Evolutionary conservation across 2,888 invertebrate species (phyloP), one percentile per base, ranked within the genome.

Genomic region (Tenthredo notha): DNA sequence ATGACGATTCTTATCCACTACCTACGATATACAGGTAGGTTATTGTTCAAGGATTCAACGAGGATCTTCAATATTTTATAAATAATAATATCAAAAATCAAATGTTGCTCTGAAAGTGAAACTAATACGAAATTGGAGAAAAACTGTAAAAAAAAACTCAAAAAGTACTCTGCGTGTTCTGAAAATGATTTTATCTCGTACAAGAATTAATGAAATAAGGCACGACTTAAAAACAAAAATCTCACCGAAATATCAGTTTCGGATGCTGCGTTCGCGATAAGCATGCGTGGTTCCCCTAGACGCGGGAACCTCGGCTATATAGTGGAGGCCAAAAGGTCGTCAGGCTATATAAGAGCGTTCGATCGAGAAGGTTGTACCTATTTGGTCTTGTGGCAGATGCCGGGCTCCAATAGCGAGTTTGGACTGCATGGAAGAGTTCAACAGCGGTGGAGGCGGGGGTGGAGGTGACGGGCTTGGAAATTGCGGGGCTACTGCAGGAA

Each of bases 401-500:
- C 96, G 98, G 92, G 98, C 98, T 90, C 98, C 98, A 90, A 98
- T 98, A 94, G 98, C 98, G 90, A 98, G 98, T 92, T 95, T 98
- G 93, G 98, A 98, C 95, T 98, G 98, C 94, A 98, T 98, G 98
- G 98, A 98, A 95, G 98, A 98, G 95, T 97, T 98, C 95, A 97
- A 97, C 94, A 97, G 95, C 91, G 94, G 95, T 90, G 94, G 94
- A 89, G 94, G 94, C 92, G 78, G 93, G 93, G 89, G 94, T 65
- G 90, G 89, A 43, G 94, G 93, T 70, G 94, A 94, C 86, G 92
- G 94, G 86, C 92, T 93, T 82, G 92, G 93, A 87, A 94, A 94
- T 88, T 93, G 94, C 88, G 93, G 93, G 88, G 93, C 94, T 87
- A 92, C 91, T 83, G 90, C 91, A 86, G 92, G 92, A 85, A 95